Evolutionary conservation across 2,113 vertebrate species (phyloP).

Genomic region (Plotosus lineatus): DNA sequence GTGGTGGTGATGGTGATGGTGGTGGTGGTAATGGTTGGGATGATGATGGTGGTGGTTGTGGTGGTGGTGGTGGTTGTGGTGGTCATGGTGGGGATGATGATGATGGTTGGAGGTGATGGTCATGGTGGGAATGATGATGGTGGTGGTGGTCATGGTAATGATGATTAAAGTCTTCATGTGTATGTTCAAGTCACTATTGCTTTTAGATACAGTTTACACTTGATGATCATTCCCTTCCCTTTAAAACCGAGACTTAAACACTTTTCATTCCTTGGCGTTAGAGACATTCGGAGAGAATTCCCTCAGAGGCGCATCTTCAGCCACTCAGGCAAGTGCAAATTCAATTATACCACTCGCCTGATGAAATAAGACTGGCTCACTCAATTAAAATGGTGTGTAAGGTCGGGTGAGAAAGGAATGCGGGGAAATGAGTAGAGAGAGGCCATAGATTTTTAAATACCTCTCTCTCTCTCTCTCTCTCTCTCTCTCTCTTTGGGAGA

Average conservation of each 20-base stretch:
- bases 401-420: conserved; percentile 12
- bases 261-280: conserved; percentile 18
- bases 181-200: neutral
- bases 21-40: neutral
- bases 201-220: neutral
- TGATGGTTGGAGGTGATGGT: no score
- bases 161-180: no score
- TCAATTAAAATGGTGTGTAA: conserved; percentile 42
- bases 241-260: neutral
- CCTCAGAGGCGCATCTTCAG: conserved; percentile 40
- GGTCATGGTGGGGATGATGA: conserved; percentile 13
- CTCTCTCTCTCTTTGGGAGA: neutral
- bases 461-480: conserved; percentile 7
- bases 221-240: neutral
- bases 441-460: neutral
- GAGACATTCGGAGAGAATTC: conserved; percentile 29
- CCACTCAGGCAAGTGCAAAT: conserved; percentile 50
- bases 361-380: conserved; percentile 44
- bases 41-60: conserved; percentile 29
- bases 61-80: conserved; percentile 23
- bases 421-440: conserved; percentile 1
- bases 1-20: conserved; percentile 36
- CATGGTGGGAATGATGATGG: conserved; percentile 28
- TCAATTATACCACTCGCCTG: conserved; percentile 48
- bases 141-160: conserved; percentile 9